A percentile compares a stretch with the other conserved stretches of the same genome.
Evolutionary conservation across 2,888 invertebrate genomes (phyloP).

Genomic region (Lycaena phlaeas): DNA sequence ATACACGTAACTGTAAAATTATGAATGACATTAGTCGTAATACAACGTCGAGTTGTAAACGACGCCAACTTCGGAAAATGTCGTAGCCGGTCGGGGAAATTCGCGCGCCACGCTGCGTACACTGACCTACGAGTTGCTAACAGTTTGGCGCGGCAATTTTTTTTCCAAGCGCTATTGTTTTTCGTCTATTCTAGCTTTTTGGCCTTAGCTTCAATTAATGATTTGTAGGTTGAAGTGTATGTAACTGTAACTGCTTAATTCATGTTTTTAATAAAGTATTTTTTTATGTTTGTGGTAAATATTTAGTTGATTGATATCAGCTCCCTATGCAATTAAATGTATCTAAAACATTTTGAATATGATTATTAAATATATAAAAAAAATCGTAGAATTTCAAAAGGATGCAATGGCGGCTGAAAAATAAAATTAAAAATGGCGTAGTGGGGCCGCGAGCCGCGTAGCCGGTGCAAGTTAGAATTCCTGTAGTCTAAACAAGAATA

Average conservation of each 20-base stretch:
- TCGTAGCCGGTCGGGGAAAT: conserved; percentile 22
- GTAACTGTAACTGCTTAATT: too few species aligned
- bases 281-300: too few species aligned
- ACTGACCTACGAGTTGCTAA: conserved; percentile 47
- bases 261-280: too few species aligned
- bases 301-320: too few species aligned
- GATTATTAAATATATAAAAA: background rate
- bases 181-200: too few species aligned
- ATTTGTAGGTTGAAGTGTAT: too few species aligned
- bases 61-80: conserved; percentile 10
- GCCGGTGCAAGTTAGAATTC: conserved; percentile 43
- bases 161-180: background rate
- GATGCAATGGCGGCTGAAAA: too few species aligned
- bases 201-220: too few species aligned
- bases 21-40: background rate
- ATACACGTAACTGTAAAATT: background rate
- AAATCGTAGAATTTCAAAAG: too few species aligned
- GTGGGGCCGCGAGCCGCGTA: conserved; percentile 10
- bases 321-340: too few species aligned
- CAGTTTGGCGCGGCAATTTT: conserved; percentile 11
- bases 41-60: background rate
- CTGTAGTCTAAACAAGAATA: conserved; percentile 45
- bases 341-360: background rate
- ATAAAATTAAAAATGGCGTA: conserved; percentile 4
- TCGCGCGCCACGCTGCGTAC: conserved; percentile 34